These are phyloP conservation scores for Drosophila chauvacae DNA, from an alignment of 1,140 invertebrate genomes.

Conservation along the genomic window DNA sequence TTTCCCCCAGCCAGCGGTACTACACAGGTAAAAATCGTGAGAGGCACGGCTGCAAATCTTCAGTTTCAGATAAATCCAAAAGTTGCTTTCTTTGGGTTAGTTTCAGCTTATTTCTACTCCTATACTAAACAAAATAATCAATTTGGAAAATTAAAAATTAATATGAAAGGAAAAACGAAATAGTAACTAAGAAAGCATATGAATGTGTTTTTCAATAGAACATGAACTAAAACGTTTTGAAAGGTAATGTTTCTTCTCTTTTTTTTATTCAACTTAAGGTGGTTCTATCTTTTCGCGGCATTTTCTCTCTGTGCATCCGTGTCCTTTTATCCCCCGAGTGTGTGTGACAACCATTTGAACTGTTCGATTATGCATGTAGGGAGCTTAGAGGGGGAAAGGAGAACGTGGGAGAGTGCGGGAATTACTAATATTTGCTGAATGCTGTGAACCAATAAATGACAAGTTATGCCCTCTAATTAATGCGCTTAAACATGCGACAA, in stretches of 20 bases:
- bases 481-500: conserved; percentile 67
- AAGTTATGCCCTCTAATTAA: conserved; percentile 78
- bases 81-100: not conserved
- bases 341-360: conserved; percentile 45
- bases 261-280: not conserved
- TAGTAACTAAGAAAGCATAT: not conserved
- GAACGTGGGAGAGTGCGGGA: not conserved
- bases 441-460: conserved; percentile 71
- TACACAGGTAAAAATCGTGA: conserved; percentile 9
- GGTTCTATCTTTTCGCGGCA: not conserved
- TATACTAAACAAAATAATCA: not conserved
- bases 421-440: conserved; percentile 55
- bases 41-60: not conserved
- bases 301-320: conserved; percentile 11
- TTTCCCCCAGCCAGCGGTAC: not conserved
- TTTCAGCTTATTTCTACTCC: not conserved
- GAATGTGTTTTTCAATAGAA: not conserved
- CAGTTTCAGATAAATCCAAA: not conserved
- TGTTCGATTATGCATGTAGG: conserved; percentile 70
- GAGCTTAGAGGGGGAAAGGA: not conserved
- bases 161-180: not conserved
- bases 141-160: not conserved
- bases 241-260: not conserved
- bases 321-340: conserved; percentile 13
- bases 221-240: not conserved